A percentile compares a stretch with the other conserved stretches of the same genome.
phyloP scores from a whole-genome alignment of 2,797 vertebrate species.

The Xenops minutus region DNA sequence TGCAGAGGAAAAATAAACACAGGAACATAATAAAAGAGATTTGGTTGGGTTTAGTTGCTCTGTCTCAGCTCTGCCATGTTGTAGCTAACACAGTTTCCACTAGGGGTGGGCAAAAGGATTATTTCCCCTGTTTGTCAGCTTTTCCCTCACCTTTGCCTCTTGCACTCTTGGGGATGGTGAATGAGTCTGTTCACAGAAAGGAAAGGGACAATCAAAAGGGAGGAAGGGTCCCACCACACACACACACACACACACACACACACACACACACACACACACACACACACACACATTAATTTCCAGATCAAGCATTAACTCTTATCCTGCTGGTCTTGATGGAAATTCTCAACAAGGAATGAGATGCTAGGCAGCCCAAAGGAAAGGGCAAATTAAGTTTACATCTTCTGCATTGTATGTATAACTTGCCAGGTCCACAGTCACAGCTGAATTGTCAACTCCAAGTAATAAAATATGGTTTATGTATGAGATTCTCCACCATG shows the following conservation, averaged over 20 bases:
- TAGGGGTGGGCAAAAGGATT: slow-evolving; percentile 45
- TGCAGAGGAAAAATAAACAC: slow-evolving; percentile 68
- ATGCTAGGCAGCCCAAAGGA: not conserved
- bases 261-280: not conserved
- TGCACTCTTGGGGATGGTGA: not conserved
- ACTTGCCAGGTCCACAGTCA: not conserved
- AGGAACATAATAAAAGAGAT: slow-evolving; percentile 63
- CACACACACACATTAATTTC: not conserved
- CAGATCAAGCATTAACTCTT: slow-evolving; percentile 22
- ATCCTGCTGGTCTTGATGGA: not conserved
- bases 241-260: not conserved
- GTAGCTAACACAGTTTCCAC: slow-evolving; percentile 53
- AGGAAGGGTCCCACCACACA: not conserved
- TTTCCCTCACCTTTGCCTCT: slow-evolving; percentile 32
- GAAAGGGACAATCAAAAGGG: slow-evolving; percentile 23
- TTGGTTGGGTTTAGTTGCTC: slow-evolving; percentile 27
- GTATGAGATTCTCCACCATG: not conserved
- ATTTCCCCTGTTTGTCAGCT: slow-evolving; percentile 23
- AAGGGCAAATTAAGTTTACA: not conserved
- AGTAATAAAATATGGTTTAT: slow-evolving; percentile 24
- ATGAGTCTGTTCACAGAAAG: not conserved
- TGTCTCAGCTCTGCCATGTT: slow-evolving; percentile 34
- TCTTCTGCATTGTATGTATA: not conserved
- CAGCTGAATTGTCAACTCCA: slow-evolving; percentile 20
- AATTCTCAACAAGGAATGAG: not conserved